Conservation (phyloP, 2,113 vertebrate genomes). For the Zosterops hypoxanthus region DNA sequence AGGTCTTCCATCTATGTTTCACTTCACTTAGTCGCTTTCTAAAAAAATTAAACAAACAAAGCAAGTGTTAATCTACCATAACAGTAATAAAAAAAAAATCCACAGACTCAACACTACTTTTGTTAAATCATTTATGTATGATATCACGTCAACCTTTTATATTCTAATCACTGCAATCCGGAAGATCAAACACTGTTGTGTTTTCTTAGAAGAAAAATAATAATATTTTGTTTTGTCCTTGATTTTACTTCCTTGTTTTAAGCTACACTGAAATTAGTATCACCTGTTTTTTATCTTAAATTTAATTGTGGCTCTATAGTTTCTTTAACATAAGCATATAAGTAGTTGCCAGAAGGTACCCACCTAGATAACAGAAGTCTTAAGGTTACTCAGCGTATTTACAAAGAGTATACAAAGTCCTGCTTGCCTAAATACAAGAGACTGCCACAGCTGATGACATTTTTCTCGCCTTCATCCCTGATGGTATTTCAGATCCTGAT, state of each 20-base stretch:
- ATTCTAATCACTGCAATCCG: neutral
- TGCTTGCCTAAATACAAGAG: neutral
- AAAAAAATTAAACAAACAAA: neutral
- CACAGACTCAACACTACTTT: neutral
- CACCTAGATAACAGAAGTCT: neutral
- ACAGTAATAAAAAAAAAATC: neutral
- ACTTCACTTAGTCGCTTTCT: neutral
- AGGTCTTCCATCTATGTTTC: neutral
- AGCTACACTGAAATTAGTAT: neutral
- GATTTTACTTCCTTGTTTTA: neutral
- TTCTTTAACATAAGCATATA: neutral
- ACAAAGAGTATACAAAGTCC: neutral
- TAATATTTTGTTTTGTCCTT: neutral
- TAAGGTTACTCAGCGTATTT: neutral
- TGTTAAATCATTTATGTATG: neutral
- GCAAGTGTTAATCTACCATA: neutral
- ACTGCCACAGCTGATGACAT: neutral
- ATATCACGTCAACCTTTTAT: neutral
- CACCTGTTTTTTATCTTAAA: neutral
- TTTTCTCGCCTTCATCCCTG: neutral
- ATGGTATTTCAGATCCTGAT: neutral
- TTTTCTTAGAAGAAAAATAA: neutral
- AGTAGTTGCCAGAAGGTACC: rapidly evolving
- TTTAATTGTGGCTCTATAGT: neutral
- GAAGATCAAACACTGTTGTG: neutral